Evolutionary conservation across 2,797 vertebrate genomes (phyloP), one percentile per base, ranked within the genome.

Genomic region (Chaenodraco wilsoni): DNA sequence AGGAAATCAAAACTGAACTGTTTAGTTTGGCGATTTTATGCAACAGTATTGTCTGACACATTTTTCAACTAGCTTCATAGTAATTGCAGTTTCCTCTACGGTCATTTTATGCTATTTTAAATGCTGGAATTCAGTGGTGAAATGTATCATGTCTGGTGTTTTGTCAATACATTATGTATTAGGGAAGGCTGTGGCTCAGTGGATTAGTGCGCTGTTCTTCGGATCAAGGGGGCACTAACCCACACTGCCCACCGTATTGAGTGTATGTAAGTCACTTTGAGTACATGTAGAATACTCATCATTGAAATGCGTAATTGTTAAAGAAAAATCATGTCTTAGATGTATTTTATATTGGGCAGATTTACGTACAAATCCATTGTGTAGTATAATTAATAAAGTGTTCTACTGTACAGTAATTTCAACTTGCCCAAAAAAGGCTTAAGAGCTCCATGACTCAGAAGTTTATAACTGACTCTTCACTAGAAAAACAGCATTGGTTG

Each of bases 51-150:
- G n/a, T 71, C 19, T 21, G 15, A 69, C 52, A 6, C 45, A 56
- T n/a, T 61, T 31, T 31, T 33, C 27, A 65, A 19, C 19, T 19
- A 19, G 44, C 15, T 56, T 33, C 21, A 33, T 19, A 33, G 33
- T 51, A 44, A 73, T 9, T 57, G 23, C 13, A 33, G 33, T 49
- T 70, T 65, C n/a, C 37, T 33, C 15, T 33, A 13, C 13, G 60
- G 45, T 52, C 14, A 40, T 60, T 74, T 23, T 45, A 6, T 14
- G n/a, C 9, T 15, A 45, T 40, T 59, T 63, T 48, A 2, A 56
- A 61, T 43, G 41, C n/a, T 51, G 45, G 17, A 72, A 57, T 45
- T 68, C n/a, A 59, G 58, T 12, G 15, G 43, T 66, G 46, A 62
- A 48, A 61, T 23, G 16, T 5, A 69, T 56, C 31, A n/a, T 55